Base-by-base conservation (phyloP, 2,888 invertebrate species). In the Parthenolecanium corni region DNA sequence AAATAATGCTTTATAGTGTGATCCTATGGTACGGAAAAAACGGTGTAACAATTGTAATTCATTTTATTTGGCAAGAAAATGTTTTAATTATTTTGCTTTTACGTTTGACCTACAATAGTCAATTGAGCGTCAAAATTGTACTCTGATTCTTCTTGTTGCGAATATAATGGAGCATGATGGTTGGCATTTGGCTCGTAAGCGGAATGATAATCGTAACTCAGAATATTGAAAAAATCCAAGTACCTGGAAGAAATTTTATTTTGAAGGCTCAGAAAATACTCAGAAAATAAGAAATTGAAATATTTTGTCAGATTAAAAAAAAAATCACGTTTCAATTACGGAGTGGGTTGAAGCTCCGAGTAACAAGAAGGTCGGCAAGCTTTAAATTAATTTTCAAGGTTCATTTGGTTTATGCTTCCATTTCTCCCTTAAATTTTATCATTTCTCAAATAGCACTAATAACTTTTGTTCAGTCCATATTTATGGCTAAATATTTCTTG, bases 141-240 rank as follows among this genome's bases (percentile, higher is more conserved):
- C 71, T 90, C 90, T 62, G 85, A 83, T 70, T 89, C 90, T 42
- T 71, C 71, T 70, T 88, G 88, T 3, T 89, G 73, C 0, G 89
- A 81, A 73, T 82, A 89, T 9, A 93, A 78, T 0, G 93, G 90
- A 0, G 92, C 84, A 75, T 93, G 93, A 72, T 93, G 93, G 75
- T 92, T 90, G 4, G 89, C 90, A 0, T 88, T 83, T 0, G 91
- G 89, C 72, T 93, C 92, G 72, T 86, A 89, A 0, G 92, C 89
- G 0, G 90, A 90, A 74, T 93, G 92, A 73, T 92, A 93, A 74
- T 93, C 93, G 74, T 93, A 93, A 3, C 89, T 86, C 31, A 93
- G 76, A 66, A 93, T 79, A 75, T 93, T 93, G 79, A 93, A 86
- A 82, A 93, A 93, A 75, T 93, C 93, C 68, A 92, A 76, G 73